Evolutionary conservation across 2,888 invertebrate genomes (phyloP), one percentile per base, ranked within the genome.

Genomic region (Lamellibrachia columna): DNA sequence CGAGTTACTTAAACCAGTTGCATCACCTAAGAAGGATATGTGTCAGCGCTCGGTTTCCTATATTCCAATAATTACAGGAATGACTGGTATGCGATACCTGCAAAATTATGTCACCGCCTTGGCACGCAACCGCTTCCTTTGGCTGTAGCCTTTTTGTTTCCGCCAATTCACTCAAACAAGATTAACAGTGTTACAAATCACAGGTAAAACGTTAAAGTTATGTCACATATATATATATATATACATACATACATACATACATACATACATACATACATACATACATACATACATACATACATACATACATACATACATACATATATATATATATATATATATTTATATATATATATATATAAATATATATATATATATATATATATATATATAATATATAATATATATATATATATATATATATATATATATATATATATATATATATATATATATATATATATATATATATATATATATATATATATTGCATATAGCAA

Each of bases 361-460:
- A 91, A 15, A 9, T 53, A 8, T 91, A 4, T 2, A n/a, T 91
- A 91, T 91, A 7, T 52, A 52, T 90, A 90, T n/a, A 11, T n/a
- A 15, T 90, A 3, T 90, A 90, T n/a, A 90, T 90, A n/a, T 90
- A 90, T 90, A 90, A n/a, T n/a, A 90, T 90, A 90, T 90, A 90
- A 58, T 58, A 58, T 58, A 58, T 58, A 58, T 2, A 3, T 58
- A 58, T 11, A 11, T 11, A 58, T 58, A 58, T 11, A 11, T 11
- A 53, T 91, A 91, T 28, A 7, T 91, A 91, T 91, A 91, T 28
- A 91, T 91, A 90, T 90, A 90, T 90, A 90, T 90, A 90, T 90
- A 90, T 90, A 90, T 90, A 90, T 90, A 90, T 90, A 90, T 90
- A 90, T 90, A 90, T 90, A 90, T 90, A 90, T 90, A 90, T 52